phyloP scores from a whole-genome alignment of 2,797 vertebrate species.

The Girardinus metallicus region DNA sequence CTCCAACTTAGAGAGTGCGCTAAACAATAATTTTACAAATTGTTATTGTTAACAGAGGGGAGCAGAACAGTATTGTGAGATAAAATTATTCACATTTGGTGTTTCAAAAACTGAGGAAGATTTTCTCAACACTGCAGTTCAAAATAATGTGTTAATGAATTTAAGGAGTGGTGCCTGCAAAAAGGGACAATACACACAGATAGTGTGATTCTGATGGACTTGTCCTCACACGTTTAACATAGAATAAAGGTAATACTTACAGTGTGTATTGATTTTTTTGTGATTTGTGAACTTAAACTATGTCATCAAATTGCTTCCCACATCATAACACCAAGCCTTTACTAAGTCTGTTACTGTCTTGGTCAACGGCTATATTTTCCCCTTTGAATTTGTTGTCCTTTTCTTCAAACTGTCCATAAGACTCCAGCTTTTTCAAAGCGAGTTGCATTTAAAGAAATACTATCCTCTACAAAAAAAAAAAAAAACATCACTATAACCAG shows the following conservation, averaged over 20 bases:
- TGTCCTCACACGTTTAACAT: not conserved
- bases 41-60: not conserved
- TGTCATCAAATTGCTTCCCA: not conserved
- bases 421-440: not conserved
- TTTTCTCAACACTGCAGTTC: not conserved
- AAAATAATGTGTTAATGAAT: not conserved
- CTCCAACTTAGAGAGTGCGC: not conserved
- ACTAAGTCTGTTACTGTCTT: not conserved
- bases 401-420: not conserved
- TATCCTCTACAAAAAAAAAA: not conserved
- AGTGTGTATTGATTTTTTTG: not conserved
- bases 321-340: not conserved
- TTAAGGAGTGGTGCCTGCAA: not conserved
- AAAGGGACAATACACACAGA: not conserved
- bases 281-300: not conserved
- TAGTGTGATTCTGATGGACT: not conserved
- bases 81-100: not conserved
- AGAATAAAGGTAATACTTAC: not conserved
- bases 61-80: not conserved
- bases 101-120: not conserved
- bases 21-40: not conserved
- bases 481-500: not conserved
- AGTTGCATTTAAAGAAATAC: not conserved
- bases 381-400: not conserved
- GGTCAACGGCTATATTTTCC: not conserved